These are phyloP conservation scores for Agrotis ipsilon DNA, from an alignment of 2,888 invertebrate genomes.

Conservation along the genomic window DNA sequence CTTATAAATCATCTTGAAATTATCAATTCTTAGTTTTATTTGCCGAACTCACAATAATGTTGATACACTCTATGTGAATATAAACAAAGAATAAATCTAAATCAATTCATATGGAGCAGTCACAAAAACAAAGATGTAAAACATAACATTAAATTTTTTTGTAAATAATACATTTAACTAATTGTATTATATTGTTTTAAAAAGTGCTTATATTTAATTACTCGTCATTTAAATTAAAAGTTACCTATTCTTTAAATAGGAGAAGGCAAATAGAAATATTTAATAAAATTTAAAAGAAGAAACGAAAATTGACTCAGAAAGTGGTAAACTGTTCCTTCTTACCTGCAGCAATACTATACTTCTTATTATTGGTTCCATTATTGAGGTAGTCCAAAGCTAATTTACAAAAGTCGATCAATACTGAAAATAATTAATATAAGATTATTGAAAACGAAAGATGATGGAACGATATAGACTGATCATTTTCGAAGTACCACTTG, in stretches of 20 bases:
- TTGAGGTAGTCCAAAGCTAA: slow-evolving; percentile 92
- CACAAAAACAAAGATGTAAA: not conserved
- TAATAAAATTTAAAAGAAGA: no score
- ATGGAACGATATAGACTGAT: not conserved
- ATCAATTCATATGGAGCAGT: not conserved
- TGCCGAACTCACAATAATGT: no score
- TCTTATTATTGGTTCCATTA: slow-evolving; percentile 92
- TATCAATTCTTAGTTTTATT: no score
- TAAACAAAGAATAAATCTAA: not conserved
- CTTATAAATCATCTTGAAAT: no score
- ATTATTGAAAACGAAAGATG: not conserved
- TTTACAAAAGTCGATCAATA: slow-evolving; percentile 94
- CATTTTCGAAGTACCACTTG: not conserved
- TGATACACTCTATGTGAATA: no score
- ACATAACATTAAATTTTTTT: not conserved
- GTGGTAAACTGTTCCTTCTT: slow-evolving; percentile 58
- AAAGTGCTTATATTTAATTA: no score
- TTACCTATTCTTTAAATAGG: no score
- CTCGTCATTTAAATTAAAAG: no score
- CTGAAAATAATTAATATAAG: slow-evolving; percentile 79
- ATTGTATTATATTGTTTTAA: no score
- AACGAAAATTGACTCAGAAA: not conserved
- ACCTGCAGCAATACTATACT: slow-evolving; percentile 92
- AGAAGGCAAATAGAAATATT: no score
- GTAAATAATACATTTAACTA: no score